These are phyloP conservation scores for Perca fluviatilis DNA, from an alignment of 2,113 vertebrate species.

Conservation along the genomic window DNA sequence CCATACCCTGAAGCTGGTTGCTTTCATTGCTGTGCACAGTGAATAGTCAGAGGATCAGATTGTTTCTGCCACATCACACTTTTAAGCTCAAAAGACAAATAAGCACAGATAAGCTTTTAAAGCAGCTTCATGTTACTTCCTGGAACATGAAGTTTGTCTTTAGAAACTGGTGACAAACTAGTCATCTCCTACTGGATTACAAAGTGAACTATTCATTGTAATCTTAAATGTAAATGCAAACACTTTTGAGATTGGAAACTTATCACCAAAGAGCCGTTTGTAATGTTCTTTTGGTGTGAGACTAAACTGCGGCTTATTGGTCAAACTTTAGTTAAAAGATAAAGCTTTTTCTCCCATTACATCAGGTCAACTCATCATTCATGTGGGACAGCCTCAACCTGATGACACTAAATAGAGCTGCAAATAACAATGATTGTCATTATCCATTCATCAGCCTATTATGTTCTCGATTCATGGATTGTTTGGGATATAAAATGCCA, in stretches of 20 bases:
- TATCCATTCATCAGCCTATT: background rate
- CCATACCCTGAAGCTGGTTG: slow-evolving; percentile 3
- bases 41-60: slow-evolving; percentile 35
- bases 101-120: slow-evolving; percentile 1
- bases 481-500: background rate
- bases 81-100: slow-evolving; percentile 9
- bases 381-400: background rate
- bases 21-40: slow-evolving; percentile 20
- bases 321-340: background rate
- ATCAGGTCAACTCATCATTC: background rate
- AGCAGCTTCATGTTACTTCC: background rate
- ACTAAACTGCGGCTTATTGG: background rate
- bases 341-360: background rate
- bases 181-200: background rate
- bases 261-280: background rate
- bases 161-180: background rate
- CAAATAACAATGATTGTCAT: background rate
- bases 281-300: background rate
- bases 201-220: background rate
- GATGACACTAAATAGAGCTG: background rate
- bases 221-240: background rate
- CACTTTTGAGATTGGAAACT: background rate
- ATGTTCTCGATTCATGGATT: background rate
- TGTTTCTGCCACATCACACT: slow-evolving; percentile 26
- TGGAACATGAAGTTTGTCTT: background rate